Evolutionary conservation across 1,140 invertebrate genomes (phyloP).

Genomic region (Melitaea cinxia): DNA sequence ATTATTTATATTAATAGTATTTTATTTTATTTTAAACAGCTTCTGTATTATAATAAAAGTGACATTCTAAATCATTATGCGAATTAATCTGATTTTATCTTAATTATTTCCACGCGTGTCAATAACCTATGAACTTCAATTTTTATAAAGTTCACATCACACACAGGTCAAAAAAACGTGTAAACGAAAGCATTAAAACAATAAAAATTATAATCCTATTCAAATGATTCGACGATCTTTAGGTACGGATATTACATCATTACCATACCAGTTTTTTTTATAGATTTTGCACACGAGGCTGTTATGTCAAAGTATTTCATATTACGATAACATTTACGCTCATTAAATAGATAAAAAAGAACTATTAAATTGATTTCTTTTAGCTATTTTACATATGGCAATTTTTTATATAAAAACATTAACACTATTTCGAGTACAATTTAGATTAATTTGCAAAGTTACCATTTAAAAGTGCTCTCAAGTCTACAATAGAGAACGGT

Average conservation of each 20-base stretch:
- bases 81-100: slow-evolving; percentile 53
- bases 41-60: not conserved
- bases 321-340: not conserved
- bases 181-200: not conserved
- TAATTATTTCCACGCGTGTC: slow-evolving; percentile 49
- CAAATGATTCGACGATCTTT: slow-evolving; percentile 30
- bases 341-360: not conserved
- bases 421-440: no score
- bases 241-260: slow-evolving; percentile 40
- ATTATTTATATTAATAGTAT: not conserved
- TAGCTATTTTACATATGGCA: not conserved
- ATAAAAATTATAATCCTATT: slow-evolving; percentile 10
- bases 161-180: not conserved
- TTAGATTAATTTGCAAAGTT: no score
- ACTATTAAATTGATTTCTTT: not conserved
- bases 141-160: not conserved
- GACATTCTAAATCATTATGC: not conserved
- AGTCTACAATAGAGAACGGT: no score
- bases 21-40: not conserved
- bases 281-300: slow-evolving; percentile 3
- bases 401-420: no score
- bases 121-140: slow-evolving; percentile 19
- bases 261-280: slow-evolving; percentile 33
- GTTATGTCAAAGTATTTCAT: slow-evolving; percentile 5
- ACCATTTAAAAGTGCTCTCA: no score